Conservation (phyloP, 2,888 invertebrate genomes). For the Clostera curtula region DNA sequence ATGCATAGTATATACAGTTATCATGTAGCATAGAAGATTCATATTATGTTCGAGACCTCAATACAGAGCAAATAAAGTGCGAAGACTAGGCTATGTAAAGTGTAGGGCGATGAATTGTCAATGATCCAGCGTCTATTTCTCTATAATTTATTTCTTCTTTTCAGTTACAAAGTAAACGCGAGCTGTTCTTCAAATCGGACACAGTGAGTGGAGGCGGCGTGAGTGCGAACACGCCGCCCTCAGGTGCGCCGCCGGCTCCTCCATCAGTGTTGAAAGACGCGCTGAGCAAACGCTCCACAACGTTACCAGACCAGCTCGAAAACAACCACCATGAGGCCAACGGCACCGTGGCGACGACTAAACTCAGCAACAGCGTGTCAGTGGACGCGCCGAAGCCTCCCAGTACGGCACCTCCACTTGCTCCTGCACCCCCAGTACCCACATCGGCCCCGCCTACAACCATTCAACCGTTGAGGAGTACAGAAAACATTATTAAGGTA, state of each 20-base stretch:
- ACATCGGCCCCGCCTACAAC: slow-evolving; percentile 43
- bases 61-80: too few species aligned
- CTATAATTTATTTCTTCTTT: slow-evolving; percentile 31
- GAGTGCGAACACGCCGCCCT: slow-evolving; percentile 51
- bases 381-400: slow-evolving; percentile 56
- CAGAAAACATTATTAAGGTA: slow-evolving; percentile 68
- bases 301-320: slow-evolving; percentile 59
- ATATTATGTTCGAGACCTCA: too few species aligned
- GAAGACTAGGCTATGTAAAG: too few species aligned
- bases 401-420: slow-evolving; percentile 55
- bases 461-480: slow-evolving; percentile 49
- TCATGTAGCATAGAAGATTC: too few species aligned
- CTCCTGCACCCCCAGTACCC: slow-evolving; percentile 65
- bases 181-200: slow-evolving; percentile 88
- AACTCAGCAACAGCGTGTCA: slow-evolving; percentile 61
- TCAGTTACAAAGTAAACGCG: slow-evolving; percentile 88
- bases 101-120: too few species aligned
- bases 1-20: too few species aligned
- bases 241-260: slow-evolving; percentile 62
- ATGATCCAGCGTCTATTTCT: slow-evolving; percentile 4
- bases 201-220: slow-evolving; percentile 72
- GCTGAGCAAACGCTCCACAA: slow-evolving; percentile 59
- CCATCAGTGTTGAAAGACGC: slow-evolving; percentile 71
- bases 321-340: slow-evolving; percentile 70
- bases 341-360: slow-evolving; percentile 41